phyloP scores from a whole-genome alignment of 2,888 invertebrate genomes.

The Pardosa pseudoannulata region DNA sequence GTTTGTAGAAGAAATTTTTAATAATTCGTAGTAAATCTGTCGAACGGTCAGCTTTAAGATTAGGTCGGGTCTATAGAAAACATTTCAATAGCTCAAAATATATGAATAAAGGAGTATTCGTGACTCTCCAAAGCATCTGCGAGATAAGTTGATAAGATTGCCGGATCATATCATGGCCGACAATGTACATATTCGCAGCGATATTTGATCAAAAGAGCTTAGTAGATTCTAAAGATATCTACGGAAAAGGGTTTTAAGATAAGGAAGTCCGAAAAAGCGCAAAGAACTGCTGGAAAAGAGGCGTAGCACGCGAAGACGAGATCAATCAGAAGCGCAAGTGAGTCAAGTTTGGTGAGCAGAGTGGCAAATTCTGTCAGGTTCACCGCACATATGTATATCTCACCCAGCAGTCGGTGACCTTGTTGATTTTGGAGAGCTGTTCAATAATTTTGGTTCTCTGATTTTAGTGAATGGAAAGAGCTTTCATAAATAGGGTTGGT shows the following conservation, averaged over 20 bases:
- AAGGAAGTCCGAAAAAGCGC: slow-evolving; percentile 13
- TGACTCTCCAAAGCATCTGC: not conserved
- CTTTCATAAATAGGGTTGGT: slow-evolving; percentile 47
- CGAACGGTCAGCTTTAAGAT: too few species aligned
- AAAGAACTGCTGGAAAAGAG: not conserved
- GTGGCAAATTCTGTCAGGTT: slow-evolving; percentile 57
- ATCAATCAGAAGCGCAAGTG: slow-evolving; percentile 17
- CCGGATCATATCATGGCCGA: not conserved
- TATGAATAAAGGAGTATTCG: too few species aligned
- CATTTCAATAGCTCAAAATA: too few species aligned
- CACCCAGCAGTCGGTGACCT: slow-evolving; percentile 44
- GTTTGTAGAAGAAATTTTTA: too few species aligned
- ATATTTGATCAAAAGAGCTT: not conserved
- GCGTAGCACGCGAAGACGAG: slow-evolving; percentile 35
- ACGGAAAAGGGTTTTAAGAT: not conserved
- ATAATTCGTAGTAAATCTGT: too few species aligned
- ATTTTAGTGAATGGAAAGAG: slow-evolving; percentile 35
- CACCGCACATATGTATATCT: slow-evolving; percentile 55
- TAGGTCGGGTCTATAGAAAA: too few species aligned
- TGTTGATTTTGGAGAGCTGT: slow-evolving; percentile 62
- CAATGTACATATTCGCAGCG: not conserved
- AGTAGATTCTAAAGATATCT: slow-evolving; percentile 22
- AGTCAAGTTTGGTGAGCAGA: slow-evolving; percentile 23
- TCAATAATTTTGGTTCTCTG: slow-evolving; percentile 63
- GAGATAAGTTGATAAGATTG: not conserved